Base-by-base conservation (phyloP, 2,797 vertebrate genomes). In the Pagetopsis macropterus region DNA sequence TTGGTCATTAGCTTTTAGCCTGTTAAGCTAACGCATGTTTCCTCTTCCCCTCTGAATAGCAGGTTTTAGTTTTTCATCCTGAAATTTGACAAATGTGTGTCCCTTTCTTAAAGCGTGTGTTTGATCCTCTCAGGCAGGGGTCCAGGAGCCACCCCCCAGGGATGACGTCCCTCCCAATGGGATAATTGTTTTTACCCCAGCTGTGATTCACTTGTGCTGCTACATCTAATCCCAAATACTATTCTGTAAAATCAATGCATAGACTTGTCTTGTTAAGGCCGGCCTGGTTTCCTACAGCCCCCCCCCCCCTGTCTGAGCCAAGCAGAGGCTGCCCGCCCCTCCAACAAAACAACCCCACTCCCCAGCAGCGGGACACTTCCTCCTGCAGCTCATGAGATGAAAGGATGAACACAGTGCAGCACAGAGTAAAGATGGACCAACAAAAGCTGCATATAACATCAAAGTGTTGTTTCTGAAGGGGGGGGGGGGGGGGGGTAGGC, bases 321-420 rank as follows among this genome's bases (percentile, higher is more conserved):
- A 78, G 83, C 83, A 73, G 76, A 86, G 84, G 57, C 79, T 51
- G 75, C 74, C 83, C 33, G 33, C 33, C 81, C 71, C 72, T 60
- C 52, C 74, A 81, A 91, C 84, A 89, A 87, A 89, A 91, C 89
- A 89, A 81, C 85, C 77, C 66, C 79, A 80, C 83, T 86, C 88
- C 82, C 76, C 67, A 90, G 46, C 91, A 91, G 90, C 88, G 70
- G 79, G 93, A 82, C 76, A 77, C 86, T 90, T 91, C 88, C 84
- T 87, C 75, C 1, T 43, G 58, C 76, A 55, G 82, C 88, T 91
- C 90, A 93, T 83, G 83, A 91, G 88, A 93, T 87, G 81, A 94
- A 92, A 79, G 23, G 83, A 80, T 78, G 78, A 93, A 92, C 91
- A 88, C 14, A 82, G 82, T 60, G 79, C 19, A 75, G 78, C 74